These are phyloP conservation scores for Aricia artaxerxes DNA, from an alignment of 2,888 invertebrate species.

Conservation along the genomic window DNA sequence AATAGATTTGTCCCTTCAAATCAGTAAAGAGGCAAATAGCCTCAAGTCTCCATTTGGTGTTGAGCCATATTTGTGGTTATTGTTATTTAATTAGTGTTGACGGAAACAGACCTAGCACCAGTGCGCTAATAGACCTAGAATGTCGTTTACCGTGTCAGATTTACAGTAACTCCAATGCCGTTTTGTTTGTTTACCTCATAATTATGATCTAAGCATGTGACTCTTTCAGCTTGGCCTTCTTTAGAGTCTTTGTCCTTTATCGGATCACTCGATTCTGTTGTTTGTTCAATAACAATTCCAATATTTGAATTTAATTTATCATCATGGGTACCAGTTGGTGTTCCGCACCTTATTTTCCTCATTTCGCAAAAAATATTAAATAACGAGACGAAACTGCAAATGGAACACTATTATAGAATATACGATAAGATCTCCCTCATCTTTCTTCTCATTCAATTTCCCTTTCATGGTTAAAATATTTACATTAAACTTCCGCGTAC, in stretches of 20 bases:
- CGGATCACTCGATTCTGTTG: neutral
- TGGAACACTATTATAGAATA: constrained; percentile 2
- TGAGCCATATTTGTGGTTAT: constrained; percentile 17
- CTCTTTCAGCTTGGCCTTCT: neutral
- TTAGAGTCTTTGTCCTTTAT: neutral
- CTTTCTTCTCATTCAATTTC: constrained; percentile 20
- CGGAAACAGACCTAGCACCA: constrained; percentile 8
- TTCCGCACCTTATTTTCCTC: neutral
- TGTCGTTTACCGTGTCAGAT: constrained; percentile 18
- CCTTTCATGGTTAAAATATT: constrained; percentile 18
- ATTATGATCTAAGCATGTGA: neutral
- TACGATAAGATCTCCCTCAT: constrained; percentile 11
- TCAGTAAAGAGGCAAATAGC: constrained; percentile 12
- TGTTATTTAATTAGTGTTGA: constrained; percentile 22
- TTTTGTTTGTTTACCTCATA: constrained; percentile 1
- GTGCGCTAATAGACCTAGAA: constrained; percentile 17
- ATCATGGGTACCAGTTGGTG: neutral
- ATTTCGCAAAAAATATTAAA: neutral
- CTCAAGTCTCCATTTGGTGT: constrained; percentile 9
- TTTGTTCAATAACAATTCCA: neutral
- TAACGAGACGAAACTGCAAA: neutral
- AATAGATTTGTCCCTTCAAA: neutral
- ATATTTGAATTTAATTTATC: neutral
- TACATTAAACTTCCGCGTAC: constrained; percentile 7
- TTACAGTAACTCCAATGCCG: constrained; percentile 13